phyloP scores from a whole-genome alignment of 2,888 invertebrate species.

The Tenthredo notha region DNA sequence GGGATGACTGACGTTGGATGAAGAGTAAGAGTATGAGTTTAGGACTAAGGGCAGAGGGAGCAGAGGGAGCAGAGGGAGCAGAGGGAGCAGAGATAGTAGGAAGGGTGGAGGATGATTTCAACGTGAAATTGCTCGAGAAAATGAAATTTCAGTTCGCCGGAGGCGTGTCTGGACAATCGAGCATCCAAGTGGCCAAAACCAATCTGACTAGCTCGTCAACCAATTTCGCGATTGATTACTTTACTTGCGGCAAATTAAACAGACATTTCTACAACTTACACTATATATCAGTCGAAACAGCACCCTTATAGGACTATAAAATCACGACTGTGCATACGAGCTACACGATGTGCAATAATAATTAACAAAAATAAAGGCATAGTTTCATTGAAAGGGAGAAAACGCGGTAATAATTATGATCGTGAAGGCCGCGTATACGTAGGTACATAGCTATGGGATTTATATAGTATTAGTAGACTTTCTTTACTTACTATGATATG shows the following conservation, averaged over 20 bases:
- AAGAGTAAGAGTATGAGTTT: slow-evolving; percentile 7
- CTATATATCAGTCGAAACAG: too few species aligned
- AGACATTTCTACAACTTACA: slow-evolving; percentile 7
- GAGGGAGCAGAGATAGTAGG: background rate
- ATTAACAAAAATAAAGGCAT: too few species aligned
- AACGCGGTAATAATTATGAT: background rate
- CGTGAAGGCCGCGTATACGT: background rate
- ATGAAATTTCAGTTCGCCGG: slow-evolving; percentile 77
- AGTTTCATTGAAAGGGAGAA: background rate
- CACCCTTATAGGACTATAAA: too few species aligned
- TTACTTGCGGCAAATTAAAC: slow-evolving; percentile 66
- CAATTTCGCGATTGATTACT: slow-evolving; percentile 77
- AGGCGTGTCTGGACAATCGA: slow-evolving; percentile 78
- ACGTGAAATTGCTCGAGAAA: slow-evolving; percentile 78
- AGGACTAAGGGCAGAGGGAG: background rate
- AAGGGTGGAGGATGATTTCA: slow-evolving; percentile 73
- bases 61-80: background rate
- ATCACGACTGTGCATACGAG: too few species aligned
- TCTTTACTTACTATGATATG: background rate
- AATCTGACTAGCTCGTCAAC: slow-evolving; percentile 75
- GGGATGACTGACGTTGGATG: slow-evolving; percentile 11
- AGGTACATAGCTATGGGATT: background rate
- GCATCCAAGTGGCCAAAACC: slow-evolving; percentile 75
- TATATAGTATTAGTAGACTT: background rate
- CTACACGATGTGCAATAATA: too few species aligned